Conservation (phyloP, 2,888 invertebrate genomes). For the Drosophila algonquin region DNA sequence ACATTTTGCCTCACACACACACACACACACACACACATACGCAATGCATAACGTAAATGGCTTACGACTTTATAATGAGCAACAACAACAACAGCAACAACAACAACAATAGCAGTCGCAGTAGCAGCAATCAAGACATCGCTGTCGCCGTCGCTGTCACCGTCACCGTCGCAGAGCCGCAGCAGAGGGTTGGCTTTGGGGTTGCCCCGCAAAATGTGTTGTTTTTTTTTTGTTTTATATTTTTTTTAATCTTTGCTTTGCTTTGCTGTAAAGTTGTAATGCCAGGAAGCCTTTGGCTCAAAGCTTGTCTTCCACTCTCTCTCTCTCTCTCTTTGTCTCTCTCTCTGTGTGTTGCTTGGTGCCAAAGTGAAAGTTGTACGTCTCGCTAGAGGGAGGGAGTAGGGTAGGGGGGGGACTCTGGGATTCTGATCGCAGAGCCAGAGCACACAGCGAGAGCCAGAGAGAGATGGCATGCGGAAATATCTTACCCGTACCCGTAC, state of each 20-base stretch:
- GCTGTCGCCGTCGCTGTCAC: too few species aligned
- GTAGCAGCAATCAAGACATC: slow-evolving; percentile 34
- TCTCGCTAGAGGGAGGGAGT: slow-evolving; percentile 32
- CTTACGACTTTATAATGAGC: slow-evolving; percentile 74
- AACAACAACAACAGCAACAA: slow-evolving; percentile 41
- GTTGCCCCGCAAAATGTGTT: slow-evolving; percentile 9
- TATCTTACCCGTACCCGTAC: slow-evolving; percentile 14
- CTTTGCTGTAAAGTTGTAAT: slow-evolving; percentile 65
- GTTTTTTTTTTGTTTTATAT: too few species aligned
- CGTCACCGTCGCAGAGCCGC: slow-evolving; percentile 2
- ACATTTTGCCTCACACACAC: slow-evolving; percentile 64
- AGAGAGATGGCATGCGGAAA: slow-evolving; percentile 63
- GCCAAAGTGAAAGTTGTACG: slow-evolving; percentile 75
- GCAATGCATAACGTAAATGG: slow-evolving; percentile 47
- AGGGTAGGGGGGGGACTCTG: slow-evolving; percentile 51
- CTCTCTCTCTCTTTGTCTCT: slow-evolving; percentile 6
- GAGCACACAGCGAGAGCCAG: background rate
- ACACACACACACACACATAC: slow-evolving; percentile 33
- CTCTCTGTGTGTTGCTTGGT: slow-evolving; percentile 27
- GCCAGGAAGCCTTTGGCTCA: slow-evolving; percentile 63
- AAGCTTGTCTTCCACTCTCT: slow-evolving; percentile 5
- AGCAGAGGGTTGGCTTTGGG: slow-evolving; percentile 19
- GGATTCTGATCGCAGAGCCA: slow-evolving; percentile 39
- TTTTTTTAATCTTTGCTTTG: background rate
- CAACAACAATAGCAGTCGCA: slow-evolving; percentile 38